phyloP scores from a whole-genome alignment of 2,113 vertebrate genomes.

The Pluvialis apricaria region DNA sequence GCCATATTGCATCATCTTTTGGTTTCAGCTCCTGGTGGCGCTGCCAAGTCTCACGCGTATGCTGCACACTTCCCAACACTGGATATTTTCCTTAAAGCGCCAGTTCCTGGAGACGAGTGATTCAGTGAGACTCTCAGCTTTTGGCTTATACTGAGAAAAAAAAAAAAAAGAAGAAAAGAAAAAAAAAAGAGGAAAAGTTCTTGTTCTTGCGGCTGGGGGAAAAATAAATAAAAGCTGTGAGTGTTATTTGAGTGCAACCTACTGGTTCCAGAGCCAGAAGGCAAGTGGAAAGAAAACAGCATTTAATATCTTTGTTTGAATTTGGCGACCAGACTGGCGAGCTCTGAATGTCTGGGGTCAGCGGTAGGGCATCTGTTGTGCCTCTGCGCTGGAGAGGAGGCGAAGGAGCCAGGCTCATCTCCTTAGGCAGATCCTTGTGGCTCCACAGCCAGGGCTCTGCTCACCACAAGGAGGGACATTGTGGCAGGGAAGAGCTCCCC shows the following conservation, averaged over 20 bases:
- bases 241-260: slow-evolving; percentile 9
- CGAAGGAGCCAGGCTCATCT: neutral
- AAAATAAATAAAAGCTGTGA: slow-evolving; percentile 42
- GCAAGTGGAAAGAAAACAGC: slow-evolving; percentile 17
- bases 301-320: slow-evolving; percentile 28
- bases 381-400: neutral
- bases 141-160: neutral
- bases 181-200: neutral
- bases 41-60: neutral
- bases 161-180: no score
- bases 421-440: neutral
- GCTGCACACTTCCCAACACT: neutral
- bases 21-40: neutral
- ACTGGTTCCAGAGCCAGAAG: slow-evolving; percentile 30
- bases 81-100: neutral
- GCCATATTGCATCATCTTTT: neutral
- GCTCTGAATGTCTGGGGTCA: slow-evolving; percentile 3
- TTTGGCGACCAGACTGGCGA: neutral
- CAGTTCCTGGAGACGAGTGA: neutral
- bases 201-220: neutral
- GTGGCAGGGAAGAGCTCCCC: neutral
- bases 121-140: slow-evolving; percentile 5
- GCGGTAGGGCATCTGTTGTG: neutral
- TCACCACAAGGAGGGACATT: neutral
- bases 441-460: neutral